A percentile compares a stretch with the other conserved stretches of the same genome.
Evolutionary conservation across 2,888 invertebrate genomes (phyloP).

Genomic region (Platycnemis pennipes): DNA sequence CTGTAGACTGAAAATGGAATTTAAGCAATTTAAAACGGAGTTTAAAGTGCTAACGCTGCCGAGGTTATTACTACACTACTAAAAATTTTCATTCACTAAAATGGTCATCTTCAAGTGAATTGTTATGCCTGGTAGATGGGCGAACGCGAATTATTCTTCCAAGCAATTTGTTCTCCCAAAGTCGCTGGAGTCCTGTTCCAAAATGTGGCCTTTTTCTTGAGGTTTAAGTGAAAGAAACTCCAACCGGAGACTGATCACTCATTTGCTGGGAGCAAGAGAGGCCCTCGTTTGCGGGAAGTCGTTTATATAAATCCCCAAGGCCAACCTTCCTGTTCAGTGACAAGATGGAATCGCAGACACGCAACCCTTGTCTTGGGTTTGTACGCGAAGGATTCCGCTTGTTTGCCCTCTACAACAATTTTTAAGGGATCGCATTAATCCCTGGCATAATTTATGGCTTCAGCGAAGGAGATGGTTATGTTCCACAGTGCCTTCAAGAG

Average conservation of each 20-base stretch:
- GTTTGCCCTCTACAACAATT: not conserved
- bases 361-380: not conserved
- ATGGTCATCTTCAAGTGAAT: too few relatives aligned
- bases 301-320: slow-evolving; percentile 20
- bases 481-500: not conserved
- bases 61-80: too few relatives aligned
- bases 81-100: too few relatives aligned
- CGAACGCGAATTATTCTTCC: too few relatives aligned
- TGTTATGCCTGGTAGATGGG: too few relatives aligned
- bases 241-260: not conserved
- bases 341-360: not conserved
- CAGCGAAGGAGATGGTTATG: not conserved
- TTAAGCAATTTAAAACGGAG: too few relatives aligned
- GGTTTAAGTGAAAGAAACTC: not conserved
- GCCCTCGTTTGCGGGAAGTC: not conserved
- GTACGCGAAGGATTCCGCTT: not conserved
- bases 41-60: too few relatives aligned
- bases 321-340: not conserved
- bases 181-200: not conserved
- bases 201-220: not conserved
- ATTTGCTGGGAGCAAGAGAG: not conserved
- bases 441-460: not conserved
- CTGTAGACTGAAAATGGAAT: too few relatives aligned
- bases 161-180: too few relatives aligned
- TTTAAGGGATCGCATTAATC: not conserved